These are phyloP conservation scores for Phalanger gymnotis DNA, from an alignment of 2,797 vertebrate genomes.

Conservation along the genomic window DNA sequence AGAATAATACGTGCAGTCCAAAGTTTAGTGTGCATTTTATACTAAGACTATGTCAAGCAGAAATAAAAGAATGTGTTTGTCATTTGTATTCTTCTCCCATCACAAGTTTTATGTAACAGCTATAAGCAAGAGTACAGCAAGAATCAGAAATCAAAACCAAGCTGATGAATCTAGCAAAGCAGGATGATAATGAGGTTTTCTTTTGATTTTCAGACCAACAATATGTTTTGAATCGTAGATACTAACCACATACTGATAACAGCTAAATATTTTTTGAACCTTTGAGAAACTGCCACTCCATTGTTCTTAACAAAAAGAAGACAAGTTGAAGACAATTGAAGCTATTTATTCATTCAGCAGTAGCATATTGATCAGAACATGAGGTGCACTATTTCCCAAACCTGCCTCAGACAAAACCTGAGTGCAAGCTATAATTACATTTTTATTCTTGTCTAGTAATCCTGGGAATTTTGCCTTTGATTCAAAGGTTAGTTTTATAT, in stretches of 20 bases:
- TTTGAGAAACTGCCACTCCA: background rate
- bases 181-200: conserved; percentile 6
- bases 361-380: background rate
- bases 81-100: background rate
- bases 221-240: background rate
- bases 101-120: background rate
- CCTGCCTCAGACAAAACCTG: background rate
- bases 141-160: background rate
- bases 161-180: background rate
- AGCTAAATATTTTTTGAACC: background rate
- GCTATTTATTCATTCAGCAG: background rate
- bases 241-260: background rate
- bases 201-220: background rate
- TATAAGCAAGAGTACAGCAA: background rate
- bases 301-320: conserved; percentile 10
- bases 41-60: background rate
- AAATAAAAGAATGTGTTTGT: background rate
- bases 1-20: background rate
- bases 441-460: background rate
- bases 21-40: conserved; percentile 19
- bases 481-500: background rate
- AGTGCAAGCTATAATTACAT: background rate
- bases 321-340: background rate
- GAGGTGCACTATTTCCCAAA: background rate
- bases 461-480: background rate